Conservation (phyloP, 2,888 invertebrate genomes). For the Lasioglossum marginatum region DNA sequence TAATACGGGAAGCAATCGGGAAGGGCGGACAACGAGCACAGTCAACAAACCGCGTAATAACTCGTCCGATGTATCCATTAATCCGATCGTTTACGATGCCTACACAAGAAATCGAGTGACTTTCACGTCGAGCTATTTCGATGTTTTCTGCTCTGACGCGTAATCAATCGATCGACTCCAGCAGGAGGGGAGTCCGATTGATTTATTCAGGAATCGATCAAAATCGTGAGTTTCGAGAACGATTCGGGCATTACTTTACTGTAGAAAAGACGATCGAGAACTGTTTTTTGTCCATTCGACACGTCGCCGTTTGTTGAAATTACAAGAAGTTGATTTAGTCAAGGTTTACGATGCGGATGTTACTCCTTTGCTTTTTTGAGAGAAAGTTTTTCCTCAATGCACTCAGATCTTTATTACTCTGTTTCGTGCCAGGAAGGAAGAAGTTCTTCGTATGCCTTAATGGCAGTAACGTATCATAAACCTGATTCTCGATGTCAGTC, state of each 20-base stretch:
- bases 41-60: neutral
- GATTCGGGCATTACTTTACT: neutral
- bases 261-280: neutral
- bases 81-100: neutral
- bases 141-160: constrained; percentile 42
- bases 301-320: neutral
- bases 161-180: constrained; percentile 15
- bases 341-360: neutral
- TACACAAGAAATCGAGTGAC: constrained; percentile 36
- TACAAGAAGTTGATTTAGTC: neutral
- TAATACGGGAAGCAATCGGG: neutral
- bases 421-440: neutral
- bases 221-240: constrained; percentile 31
- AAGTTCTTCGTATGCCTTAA: neutral
- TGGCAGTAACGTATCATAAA: neutral
- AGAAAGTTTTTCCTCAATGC: neutral
- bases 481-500: too few species aligned
- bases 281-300: constrained; percentile 32
- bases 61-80: constrained; percentile 9
- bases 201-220: constrained; percentile 18
- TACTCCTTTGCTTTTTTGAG: neutral
- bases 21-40: neutral
- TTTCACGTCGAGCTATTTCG: constrained; percentile 33
- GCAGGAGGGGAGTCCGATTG: constrained; percentile 28
- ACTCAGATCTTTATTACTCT: neutral